phyloP scores from a whole-genome alignment of 2,797 vertebrate genomes.

The Enteromius viviparus region DNA sequence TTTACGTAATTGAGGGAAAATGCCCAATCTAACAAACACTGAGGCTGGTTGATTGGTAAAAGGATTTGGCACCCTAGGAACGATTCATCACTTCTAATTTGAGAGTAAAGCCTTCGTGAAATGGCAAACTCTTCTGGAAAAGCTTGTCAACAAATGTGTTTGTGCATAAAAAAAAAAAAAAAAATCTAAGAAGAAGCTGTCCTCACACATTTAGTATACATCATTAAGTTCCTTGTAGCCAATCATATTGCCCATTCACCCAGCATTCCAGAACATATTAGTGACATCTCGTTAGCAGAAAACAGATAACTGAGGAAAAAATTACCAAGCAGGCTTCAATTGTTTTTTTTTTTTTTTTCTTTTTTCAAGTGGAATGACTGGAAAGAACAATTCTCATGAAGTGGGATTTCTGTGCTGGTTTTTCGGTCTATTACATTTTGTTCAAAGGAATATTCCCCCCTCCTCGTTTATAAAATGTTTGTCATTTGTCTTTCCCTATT shows the following conservation, averaged over 20 bases:
- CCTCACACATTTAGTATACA: slow-evolving; percentile 81
- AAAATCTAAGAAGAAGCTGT: slow-evolving; percentile 68
- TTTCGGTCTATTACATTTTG: slow-evolving; percentile 19
- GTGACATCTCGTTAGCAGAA: slow-evolving; percentile 83
- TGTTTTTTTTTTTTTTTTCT: slow-evolving; percentile 64
- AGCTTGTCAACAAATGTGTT: slow-evolving; percentile 79
- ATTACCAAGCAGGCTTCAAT: slow-evolving; percentile 71
- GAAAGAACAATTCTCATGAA: slow-evolving; percentile 73
- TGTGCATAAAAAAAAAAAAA: slow-evolving; percentile 68
- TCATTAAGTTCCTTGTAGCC: slow-evolving; percentile 80
- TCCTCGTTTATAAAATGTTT: slow-evolving; percentile 39
- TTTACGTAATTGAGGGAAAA: slow-evolving; percentile 72
- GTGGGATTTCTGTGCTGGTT: slow-evolving; percentile 59
- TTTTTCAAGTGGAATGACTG: slow-evolving; percentile 64
- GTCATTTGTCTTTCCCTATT: slow-evolving; percentile 51
- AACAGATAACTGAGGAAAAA: slow-evolving; percentile 82
- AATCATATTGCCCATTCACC: slow-evolving; percentile 79
- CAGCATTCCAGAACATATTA: slow-evolving; percentile 82
- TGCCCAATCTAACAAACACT: slow-evolving; percentile 68
- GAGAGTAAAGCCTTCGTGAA: slow-evolving; percentile 73
- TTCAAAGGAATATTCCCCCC: slow-evolving; percentile 34
- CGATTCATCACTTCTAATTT: slow-evolving; percentile 73
- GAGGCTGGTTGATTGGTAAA: slow-evolving; percentile 72
- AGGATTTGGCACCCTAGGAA: slow-evolving; percentile 71
- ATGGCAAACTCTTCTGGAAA: slow-evolving; percentile 73